Percentiles rank a stretch among this genome's conserved stretches.
phyloP scores from a whole-genome alignment of 2,113 vertebrate genomes.

The Ondatra zibethicus region DNA sequence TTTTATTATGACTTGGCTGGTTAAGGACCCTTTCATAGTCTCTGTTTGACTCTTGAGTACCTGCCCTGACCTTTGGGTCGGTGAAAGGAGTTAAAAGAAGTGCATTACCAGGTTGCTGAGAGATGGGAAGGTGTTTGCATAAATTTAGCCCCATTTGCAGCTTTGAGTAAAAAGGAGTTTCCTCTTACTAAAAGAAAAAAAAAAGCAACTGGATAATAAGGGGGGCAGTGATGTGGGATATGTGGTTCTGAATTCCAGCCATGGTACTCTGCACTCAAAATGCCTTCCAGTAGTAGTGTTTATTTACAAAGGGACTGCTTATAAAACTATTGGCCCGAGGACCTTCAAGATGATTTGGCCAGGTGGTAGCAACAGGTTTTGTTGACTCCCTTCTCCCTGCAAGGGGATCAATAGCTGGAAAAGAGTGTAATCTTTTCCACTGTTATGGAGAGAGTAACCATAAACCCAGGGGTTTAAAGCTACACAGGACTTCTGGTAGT shows the following conservation, averaged over 20 bases:
- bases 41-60: not conserved
- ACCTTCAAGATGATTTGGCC: not conserved
- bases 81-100: not conserved
- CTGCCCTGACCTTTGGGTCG: not conserved
- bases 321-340: not conserved
- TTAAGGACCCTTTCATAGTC: not conserved
- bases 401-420: not conserved
- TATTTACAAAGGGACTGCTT: not conserved
- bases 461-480: not conserved
- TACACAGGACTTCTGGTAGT: not conserved
- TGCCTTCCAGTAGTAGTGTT: not conserved
- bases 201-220: not conserved
- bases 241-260: not conserved
- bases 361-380: not conserved
- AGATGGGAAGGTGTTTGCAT: slow-evolving; percentile 14
- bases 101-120: not conserved
- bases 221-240: too few species aligned
- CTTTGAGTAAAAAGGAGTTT: slow-evolving; percentile 37
- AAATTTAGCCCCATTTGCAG: slow-evolving; percentile 31
- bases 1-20: not conserved
- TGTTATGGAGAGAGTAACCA: not conserved
- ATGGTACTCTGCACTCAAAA: not conserved
- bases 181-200: not conserved
- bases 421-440: not conserved
- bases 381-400: not conserved